Conservation (phyloP, 2,113 vertebrate genomes). For the Thalassarche chlororhynchos region DNA sequence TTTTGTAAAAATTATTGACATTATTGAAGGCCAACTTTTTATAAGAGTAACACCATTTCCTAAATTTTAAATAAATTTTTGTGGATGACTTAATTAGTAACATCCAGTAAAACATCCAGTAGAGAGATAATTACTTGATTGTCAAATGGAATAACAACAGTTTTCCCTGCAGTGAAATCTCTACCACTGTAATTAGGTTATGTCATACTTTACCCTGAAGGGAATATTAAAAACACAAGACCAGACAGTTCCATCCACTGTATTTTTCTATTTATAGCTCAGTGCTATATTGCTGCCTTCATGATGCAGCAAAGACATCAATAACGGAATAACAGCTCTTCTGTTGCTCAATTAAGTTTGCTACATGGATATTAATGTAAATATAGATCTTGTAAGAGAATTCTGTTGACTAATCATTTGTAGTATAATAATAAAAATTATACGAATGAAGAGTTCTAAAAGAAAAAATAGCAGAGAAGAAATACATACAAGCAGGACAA, state of each 20-base stretch:
- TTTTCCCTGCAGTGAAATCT: constrained; percentile 72
- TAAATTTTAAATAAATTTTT: constrained; percentile 68
- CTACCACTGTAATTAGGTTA: constrained; percentile 75
- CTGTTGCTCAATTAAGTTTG: constrained; percentile 54
- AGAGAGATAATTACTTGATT: constrained; percentile 78
- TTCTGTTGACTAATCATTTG: constrained; percentile 47
- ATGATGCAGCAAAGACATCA: constrained; percentile 60
- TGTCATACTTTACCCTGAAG: constrained; percentile 71
- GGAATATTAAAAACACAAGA: constrained; percentile 73
- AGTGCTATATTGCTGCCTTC: constrained; percentile 65
- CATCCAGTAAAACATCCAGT: constrained; percentile 61
- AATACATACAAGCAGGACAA: background rate
- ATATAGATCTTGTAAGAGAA: constrained; percentile 32
- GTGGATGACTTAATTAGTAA: constrained; percentile 68
- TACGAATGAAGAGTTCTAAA: background rate
- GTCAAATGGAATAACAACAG: constrained; percentile 75
- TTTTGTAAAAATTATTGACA: background rate
- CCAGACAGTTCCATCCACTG: constrained; percentile 40
- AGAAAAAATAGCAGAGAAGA: background rate
- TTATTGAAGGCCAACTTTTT: background rate
- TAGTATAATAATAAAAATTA: constrained; percentile 13
- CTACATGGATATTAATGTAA: constrained; percentile 59
- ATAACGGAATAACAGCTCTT: constrained; percentile 43
- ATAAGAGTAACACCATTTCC: background rate
- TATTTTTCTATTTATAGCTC: constrained; percentile 72